A percentile compares a stretch with the other conserved stretches of the same genome.
phyloP scores from a whole-genome alignment of 2,797 vertebrate species.

The Masticophis lateralis region DNA sequence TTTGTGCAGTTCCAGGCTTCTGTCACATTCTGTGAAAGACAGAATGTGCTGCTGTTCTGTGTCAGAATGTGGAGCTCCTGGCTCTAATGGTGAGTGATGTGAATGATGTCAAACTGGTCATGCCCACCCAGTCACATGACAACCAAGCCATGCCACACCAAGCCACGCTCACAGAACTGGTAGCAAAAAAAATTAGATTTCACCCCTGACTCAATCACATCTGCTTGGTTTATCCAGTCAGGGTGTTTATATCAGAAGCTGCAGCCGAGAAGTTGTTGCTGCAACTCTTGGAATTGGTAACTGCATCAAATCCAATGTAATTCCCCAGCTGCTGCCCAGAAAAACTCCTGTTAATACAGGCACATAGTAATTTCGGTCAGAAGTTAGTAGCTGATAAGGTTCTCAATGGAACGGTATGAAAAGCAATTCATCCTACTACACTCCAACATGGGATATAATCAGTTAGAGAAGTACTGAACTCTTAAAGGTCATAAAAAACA shows the following conservation, averaged over 20 bases:
- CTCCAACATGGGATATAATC: not conserved
- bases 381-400: constrained; percentile 48
- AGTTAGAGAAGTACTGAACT: not conserved
- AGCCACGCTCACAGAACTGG: too few species aligned
- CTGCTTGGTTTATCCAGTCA: not conserved
- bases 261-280: constrained; percentile 54
- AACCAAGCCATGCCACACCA: too few species aligned
- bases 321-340: constrained; percentile 53
- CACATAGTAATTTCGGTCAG: constrained; percentile 42
- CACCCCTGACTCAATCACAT: constrained; percentile 15
- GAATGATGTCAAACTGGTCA: too few species aligned
- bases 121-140: too few species aligned
- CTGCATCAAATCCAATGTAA: constrained; percentile 55
- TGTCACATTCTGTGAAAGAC: too few species aligned
- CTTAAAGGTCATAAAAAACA: not conserved
- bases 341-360: constrained; percentile 57
- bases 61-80: too few species aligned
- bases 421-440: constrained; percentile 40
- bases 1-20: too few species aligned
- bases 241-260: constrained; percentile 37
- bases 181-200: too few species aligned
- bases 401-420: constrained; percentile 53
- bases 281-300: constrained; percentile 26
- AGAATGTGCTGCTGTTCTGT: too few species aligned
- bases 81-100: too few species aligned